A percentile compares a stretch with the other conserved stretches of the same genome.
These are phyloP conservation scores for Macrostomum cliftonense DNA, from an alignment of 2,888 invertebrate genomes.

Conservation along the genomic window DNA sequence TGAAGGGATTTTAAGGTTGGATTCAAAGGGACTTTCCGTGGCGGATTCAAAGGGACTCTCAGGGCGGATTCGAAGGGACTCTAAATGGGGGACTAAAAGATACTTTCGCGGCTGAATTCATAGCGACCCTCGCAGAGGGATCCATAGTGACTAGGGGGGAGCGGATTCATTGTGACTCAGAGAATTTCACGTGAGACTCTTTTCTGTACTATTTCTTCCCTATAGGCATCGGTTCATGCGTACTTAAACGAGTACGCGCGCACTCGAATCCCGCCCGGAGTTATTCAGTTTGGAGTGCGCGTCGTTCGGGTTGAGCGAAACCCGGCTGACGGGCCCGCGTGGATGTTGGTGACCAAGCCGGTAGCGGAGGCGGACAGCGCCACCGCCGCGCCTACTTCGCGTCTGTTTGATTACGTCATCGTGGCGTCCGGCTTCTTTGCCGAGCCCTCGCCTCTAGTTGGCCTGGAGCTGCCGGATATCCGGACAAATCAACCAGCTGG, in stretches of 20 bases:
- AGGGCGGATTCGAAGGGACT: too few species aligned
- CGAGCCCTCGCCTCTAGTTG: not conserved
- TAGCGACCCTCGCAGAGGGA: too few species aligned
- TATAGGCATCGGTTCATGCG: not conserved
- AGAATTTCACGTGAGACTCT: too few species aligned
- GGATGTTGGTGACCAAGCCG: not conserved
- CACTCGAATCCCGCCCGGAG: not conserved
- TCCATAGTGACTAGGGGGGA: too few species aligned
- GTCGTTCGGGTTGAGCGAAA: not conserved
- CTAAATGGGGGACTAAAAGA: too few species aligned
- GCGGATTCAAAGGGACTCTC: too few species aligned
- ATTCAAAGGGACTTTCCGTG: too few species aligned
- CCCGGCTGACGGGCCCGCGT: not conserved
- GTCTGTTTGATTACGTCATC: constrained; percentile 6
- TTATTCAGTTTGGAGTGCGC: constrained; percentile 1
- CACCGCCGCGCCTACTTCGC: not conserved
- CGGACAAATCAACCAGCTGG: constrained; percentile 3
- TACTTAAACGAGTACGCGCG: constrained; percentile 2
- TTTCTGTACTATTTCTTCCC: too few species aligned
- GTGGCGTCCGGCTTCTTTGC: constrained; percentile 5
- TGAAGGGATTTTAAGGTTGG: too few species aligned
- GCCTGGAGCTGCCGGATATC: constrained; percentile 1
- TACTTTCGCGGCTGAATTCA: too few species aligned
- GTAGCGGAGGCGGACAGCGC: too few species aligned
- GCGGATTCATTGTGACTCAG: too few species aligned